Evolutionary conservation across 2,888 invertebrate genomes (phyloP).

Genomic region (Rhingia campestris): DNA sequence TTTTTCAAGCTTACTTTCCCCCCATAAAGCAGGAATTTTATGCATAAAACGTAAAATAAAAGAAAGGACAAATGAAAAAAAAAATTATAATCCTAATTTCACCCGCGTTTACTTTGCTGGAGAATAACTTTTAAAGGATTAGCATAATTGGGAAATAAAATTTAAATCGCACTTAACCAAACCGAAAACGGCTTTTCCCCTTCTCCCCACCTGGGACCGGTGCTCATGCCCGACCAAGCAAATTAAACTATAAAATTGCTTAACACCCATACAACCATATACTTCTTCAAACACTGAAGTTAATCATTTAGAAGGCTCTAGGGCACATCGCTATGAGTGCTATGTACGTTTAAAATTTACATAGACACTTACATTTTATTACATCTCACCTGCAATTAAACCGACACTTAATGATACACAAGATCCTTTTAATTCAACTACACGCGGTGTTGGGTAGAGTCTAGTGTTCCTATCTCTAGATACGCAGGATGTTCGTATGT

Average conservation of each 20-base stretch:
- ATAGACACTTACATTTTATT: conserved; percentile 71
- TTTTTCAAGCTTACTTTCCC: conserved; percentile 41
- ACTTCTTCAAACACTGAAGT: conserved; percentile 22
- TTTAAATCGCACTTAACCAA: conserved; percentile 62
- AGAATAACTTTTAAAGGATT: conserved; percentile 63
- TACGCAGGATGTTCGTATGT: conserved; percentile 44
- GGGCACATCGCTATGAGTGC: not conserved
- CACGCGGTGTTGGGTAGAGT: not conserved
- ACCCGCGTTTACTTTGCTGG: conserved; percentile 8
- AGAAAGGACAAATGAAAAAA: conserved; percentile 9
- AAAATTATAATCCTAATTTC: conserved; percentile 53
- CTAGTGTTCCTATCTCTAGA: conserved; percentile 7
- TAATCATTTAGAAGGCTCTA: conserved; percentile 59
- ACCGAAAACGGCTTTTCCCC: conserved; percentile 25
- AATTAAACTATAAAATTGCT: conserved; percentile 65
- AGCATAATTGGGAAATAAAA: conserved; percentile 72
- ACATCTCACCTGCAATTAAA: conserved; percentile 70
- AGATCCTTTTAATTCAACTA: conserved; percentile 69
- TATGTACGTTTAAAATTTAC: conserved; percentile 56
- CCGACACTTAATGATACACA: conserved; percentile 64
- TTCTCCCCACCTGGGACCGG: not conserved
- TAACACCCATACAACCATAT: not conserved
- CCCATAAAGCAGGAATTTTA: conserved; percentile 22
- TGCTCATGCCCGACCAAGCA: conserved; percentile 1
- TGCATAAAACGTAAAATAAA: conserved; percentile 9